phyloP scores from a whole-genome alignment of 2,888 invertebrate genomes.

The Ennomos erosarius region DNA sequence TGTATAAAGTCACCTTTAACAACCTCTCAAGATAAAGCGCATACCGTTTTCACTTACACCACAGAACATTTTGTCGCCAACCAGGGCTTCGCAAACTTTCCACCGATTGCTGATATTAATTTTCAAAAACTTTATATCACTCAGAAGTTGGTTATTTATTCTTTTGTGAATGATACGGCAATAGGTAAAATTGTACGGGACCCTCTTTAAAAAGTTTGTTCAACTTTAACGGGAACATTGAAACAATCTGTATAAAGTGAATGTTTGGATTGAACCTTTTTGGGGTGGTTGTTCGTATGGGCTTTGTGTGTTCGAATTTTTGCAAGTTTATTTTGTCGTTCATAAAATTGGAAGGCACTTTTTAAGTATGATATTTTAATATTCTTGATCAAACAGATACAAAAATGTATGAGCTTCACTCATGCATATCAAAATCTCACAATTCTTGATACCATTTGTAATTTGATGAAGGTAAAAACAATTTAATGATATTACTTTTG shows the following conservation, averaged over 20 bases:
- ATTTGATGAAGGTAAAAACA: too few species aligned
- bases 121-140: slow-evolving; percentile 50
- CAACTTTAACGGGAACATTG: slow-evolving; percentile 26
- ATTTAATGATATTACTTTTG: too few species aligned
- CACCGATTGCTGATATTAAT: slow-evolving; percentile 56
- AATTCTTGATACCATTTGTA: too few species aligned
- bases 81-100: slow-evolving; percentile 44
- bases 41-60: slow-evolving; percentile 20
- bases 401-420: too few species aligned
- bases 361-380: too few species aligned
- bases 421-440: too few species aligned
- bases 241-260: slow-evolving; percentile 24
- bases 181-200: slow-evolving; percentile 28
- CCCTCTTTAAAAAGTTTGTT: slow-evolving; percentile 28
- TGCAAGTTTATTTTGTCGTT: slow-evolving; percentile 15
- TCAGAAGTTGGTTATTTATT: slow-evolving; percentile 37
- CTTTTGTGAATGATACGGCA: slow-evolving; percentile 22
- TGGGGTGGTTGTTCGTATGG: slow-evolving; percentile 16
- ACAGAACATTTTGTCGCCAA: slow-evolving; percentile 30
- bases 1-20: too few species aligned
- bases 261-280: slow-evolving; percentile 23
- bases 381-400: too few species aligned
- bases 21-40: too few species aligned
- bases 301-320: slow-evolving; percentile 23
- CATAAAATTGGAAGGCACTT: slow-evolving; percentile 12